Conservation (phyloP, 2,888 invertebrate genomes). For the Heliconius cydno region DNA sequence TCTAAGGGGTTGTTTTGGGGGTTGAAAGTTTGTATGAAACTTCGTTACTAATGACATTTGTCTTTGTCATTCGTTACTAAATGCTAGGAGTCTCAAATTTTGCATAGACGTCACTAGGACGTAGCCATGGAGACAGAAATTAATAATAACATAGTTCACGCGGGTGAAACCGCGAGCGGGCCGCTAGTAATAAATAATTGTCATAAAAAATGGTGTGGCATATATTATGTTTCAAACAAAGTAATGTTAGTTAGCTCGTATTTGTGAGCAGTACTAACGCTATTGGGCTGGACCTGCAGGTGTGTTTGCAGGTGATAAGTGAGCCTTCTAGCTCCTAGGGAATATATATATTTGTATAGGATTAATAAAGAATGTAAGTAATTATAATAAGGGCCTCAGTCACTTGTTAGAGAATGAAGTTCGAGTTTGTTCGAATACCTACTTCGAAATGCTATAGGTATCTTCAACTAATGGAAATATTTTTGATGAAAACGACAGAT, state of each 20-base stretch:
- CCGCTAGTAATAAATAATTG: neutral
- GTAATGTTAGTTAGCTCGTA: constrained; percentile 70
- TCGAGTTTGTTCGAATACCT: neutral
- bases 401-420: neutral
- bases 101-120: too few relatives aligned
- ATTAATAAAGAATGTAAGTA: neutral
- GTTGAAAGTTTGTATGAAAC: too few relatives aligned
- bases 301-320: constrained; percentile 33
- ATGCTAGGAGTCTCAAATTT: too few relatives aligned
- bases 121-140: too few relatives aligned
- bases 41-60: too few relatives aligned
- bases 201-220: neutral
- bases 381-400: neutral
- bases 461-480: neutral
- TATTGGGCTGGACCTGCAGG: constrained; percentile 39
- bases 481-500: neutral
- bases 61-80: too few relatives aligned
- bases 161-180: too few relatives aligned
- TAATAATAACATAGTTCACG: too few relatives aligned
- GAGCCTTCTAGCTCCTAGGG: neutral
- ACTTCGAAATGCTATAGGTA: neutral
- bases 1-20: too few relatives aligned
- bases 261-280: constrained; percentile 48
- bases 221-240: constrained; percentile 35
- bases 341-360: neutral